Evolutionary conservation across 2,113 vertebrate genomes (phyloP), one percentile per base, ranked within the genome.

Genomic region (Mustela lutreola): DNA sequence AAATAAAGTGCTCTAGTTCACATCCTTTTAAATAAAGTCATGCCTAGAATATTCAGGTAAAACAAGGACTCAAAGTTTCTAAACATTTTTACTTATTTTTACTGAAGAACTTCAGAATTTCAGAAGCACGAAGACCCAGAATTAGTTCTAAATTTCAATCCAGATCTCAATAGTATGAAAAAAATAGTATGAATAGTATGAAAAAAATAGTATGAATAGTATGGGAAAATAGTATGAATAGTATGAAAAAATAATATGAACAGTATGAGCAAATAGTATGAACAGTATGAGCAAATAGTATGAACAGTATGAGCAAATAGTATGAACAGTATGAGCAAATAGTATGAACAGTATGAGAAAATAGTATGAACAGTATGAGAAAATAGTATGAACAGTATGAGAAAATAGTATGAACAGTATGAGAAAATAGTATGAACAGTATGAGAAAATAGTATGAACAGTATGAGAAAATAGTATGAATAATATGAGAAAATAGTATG

Each of bases 31-130:
- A 18, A 60, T 83, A 63, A 60, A n/a, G 0, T 45, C 48, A 48
- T 39, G 7, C 21, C 2, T 90, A 24, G 73, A 39, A 70, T 12
- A 78, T 73, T 73, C 24, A 87, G 58, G 73, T 86, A 90, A 94
- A 70, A 48, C 7, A 26, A 36, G 24, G 26, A 82, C 15, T 53
- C 28, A 87, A 63, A 56, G 42, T 71, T 89, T 65, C 24, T 14
- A 81, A 81, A 62, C 70, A 95, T 48, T 94, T 94, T 33, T 86
- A 45, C 12, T 81, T 75, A 80, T 67, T 75, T 95, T 89, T 92
- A 60, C 78, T 45, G n/a, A n/a, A 91, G 31, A 5, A n/a, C 3
- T 31, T 87, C 45, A 11, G 5, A 80, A 92, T 71, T 89, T 82
- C n/a, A 58, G 33, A 96, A 9, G 48, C 15, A 53, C 9, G 18